Evolutionary conservation across 2,113 vertebrate genomes (phyloP).

Genomic region (Aegithalos caudatus): DNA sequence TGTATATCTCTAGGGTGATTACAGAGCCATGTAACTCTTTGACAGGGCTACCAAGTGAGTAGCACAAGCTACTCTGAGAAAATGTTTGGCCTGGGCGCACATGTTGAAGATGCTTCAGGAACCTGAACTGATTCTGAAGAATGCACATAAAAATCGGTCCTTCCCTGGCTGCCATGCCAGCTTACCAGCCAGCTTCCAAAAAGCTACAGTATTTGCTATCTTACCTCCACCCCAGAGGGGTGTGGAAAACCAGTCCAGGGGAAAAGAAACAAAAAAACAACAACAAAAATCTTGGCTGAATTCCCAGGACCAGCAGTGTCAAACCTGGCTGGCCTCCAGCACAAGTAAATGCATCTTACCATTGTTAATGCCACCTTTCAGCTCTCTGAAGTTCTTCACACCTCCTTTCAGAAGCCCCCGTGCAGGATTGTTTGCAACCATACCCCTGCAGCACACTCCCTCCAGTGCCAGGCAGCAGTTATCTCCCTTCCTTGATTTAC

Average conservation of each 20-base stretch:
- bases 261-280: background rate
- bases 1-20: background rate
- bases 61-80: background rate
- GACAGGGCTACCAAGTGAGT: background rate
- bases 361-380: background rate
- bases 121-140: background rate
- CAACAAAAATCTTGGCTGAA: background rate
- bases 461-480: background rate
- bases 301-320: background rate
- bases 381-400: background rate
- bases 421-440: accelerated
- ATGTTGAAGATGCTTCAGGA: background rate
- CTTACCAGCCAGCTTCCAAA: background rate
- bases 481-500: background rate
- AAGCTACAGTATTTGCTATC: background rate
- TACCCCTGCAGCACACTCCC: background rate
- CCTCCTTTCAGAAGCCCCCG: background rate
- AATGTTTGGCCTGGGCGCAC: accelerated
- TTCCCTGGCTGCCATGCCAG: background rate
- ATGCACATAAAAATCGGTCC: background rate
- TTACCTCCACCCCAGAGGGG: background rate
- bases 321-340: constrained; percentile 2
- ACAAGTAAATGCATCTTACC: background rate
- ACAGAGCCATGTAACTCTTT: background rate
- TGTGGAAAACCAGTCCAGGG: background rate